Percentiles rank a stretch among this genome's conserved stretches.
phyloP scores from a whole-genome alignment of 1,140 invertebrate species.

The Drosophila pseudoananassae region DNA sequence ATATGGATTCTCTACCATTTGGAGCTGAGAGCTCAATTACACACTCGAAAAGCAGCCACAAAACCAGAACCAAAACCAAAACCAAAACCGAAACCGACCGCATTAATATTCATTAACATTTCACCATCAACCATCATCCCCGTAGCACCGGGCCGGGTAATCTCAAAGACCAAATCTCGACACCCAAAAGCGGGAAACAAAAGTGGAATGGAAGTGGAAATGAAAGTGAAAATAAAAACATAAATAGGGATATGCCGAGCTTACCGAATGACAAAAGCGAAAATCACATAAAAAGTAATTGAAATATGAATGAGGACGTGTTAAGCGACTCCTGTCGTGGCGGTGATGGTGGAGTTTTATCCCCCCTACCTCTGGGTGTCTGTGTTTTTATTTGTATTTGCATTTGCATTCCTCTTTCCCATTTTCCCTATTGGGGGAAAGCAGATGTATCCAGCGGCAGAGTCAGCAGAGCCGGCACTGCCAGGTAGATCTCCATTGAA shows the following conservation, averaged over 20 bases:
- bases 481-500: constrained; percentile 50
- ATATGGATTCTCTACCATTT: neutral
- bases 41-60: constrained; percentile 80
- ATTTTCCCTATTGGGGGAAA: constrained; percentile 10
- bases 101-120: constrained; percentile 83
- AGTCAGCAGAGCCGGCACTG: neutral
- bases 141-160: constrained; percentile 33
- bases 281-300: constrained; percentile 84
- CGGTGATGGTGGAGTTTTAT: constrained; percentile 1
- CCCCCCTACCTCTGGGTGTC: constrained; percentile 1
- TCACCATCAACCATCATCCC: constrained; percentile 42
- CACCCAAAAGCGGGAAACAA: constrained; percentile 58
- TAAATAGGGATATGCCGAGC: constrained; percentile 70
- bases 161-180: constrained; percentile 79
- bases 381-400: constrained; percentile 47
- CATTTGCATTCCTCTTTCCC: constrained; percentile 32
- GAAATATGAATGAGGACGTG: constrained; percentile 79
- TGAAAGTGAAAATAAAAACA: constrained; percentile 80
- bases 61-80: constrained; percentile 41
- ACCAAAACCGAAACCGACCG: constrained; percentile 47
- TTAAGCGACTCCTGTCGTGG: constrained; percentile 35
- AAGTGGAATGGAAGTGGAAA: constrained; percentile 62
- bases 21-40: constrained; percentile 64
- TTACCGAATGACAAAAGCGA: constrained; percentile 72
- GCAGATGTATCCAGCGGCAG: constrained; percentile 21